Evolutionary conservation across 2,113 vertebrate species (phyloP).

Genomic region (Tricholaema leucomelas): DNA sequence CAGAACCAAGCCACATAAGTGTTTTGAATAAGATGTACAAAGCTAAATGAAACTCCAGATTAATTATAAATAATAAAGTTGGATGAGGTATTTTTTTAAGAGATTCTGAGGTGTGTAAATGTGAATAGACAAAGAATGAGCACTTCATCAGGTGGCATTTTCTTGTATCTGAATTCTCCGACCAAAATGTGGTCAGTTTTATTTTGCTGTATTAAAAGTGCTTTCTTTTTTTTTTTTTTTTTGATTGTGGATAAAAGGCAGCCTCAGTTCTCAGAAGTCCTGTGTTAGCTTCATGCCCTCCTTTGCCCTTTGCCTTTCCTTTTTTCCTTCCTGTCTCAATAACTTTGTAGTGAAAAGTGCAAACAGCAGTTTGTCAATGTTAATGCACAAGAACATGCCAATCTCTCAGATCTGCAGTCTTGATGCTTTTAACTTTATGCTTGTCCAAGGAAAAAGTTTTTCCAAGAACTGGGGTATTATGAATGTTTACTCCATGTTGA

Average conservation of each 20-base stretch:
- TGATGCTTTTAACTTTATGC: background rate
- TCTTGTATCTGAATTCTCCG: background rate
- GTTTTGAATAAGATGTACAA: background rate
- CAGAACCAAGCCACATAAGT: background rate
- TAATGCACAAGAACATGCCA: background rate
- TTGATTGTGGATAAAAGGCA: background rate
- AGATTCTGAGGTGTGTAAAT: background rate
- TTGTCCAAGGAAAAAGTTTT: background rate
- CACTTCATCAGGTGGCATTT: background rate
- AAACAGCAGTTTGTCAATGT: background rate
- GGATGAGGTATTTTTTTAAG: background rate
- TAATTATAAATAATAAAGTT: background rate
- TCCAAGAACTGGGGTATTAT: background rate
- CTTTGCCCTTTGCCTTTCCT: background rate
- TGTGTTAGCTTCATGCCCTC: background rate
- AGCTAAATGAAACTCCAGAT: background rate
- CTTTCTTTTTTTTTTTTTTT: background rate
- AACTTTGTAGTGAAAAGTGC: background rate
- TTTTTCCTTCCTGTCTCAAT: background rate
- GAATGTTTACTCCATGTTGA: constrained; percentile 9
- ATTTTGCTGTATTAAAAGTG: background rate
- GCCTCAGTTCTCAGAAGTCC: background rate
- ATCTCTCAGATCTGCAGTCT: background rate
- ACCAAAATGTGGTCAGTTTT: background rate
- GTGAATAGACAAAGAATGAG: background rate